A percentile compares a stretch with the other conserved stretches of the same genome.
phyloP scores from a whole-genome alignment of 2,888 invertebrate genomes.

The Proisotoma minuta region DNA sequence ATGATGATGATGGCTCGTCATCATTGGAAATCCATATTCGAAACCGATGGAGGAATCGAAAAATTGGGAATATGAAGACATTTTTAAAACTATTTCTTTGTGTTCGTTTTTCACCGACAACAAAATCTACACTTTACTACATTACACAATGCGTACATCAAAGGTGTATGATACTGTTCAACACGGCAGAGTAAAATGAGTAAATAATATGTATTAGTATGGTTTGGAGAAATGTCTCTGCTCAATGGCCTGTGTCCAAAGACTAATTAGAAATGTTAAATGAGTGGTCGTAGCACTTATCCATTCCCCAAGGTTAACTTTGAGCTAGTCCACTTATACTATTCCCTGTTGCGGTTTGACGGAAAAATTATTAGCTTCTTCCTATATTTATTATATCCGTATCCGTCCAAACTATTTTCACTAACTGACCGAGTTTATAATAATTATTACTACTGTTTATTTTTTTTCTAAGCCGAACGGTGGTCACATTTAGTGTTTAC shows the following conservation, averaged over 20 bases:
- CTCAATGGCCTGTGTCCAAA: too few species aligned
- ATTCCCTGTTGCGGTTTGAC: background rate
- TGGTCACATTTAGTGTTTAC: too few species aligned
- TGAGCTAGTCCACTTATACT: background rate
- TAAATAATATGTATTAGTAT: too few species aligned
- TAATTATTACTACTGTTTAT: background rate
- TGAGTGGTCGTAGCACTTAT: background rate
- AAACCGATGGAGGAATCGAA: slow-evolving; percentile 36
- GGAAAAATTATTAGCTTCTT: too few species aligned
- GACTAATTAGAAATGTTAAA: too few species aligned
- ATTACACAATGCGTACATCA: background rate
- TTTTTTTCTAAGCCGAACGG: too few species aligned
- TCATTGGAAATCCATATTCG: slow-evolving; percentile 29
- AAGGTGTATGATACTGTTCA: background rate
- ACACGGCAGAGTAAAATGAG: background rate
- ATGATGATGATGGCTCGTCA: background rate
- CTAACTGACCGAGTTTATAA: background rate
- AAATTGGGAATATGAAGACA: slow-evolving; percentile 40
- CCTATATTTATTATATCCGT: background rate
- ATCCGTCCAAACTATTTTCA: background rate
- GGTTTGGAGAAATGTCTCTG: too few species aligned
- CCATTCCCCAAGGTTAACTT: background rate
- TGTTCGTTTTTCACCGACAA: background rate
- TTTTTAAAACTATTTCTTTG: slow-evolving; percentile 5
- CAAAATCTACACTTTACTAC: background rate